phyloP scores from a whole-genome alignment of 2,113 vertebrate genomes.

The Zosterops japonicus region DNA sequence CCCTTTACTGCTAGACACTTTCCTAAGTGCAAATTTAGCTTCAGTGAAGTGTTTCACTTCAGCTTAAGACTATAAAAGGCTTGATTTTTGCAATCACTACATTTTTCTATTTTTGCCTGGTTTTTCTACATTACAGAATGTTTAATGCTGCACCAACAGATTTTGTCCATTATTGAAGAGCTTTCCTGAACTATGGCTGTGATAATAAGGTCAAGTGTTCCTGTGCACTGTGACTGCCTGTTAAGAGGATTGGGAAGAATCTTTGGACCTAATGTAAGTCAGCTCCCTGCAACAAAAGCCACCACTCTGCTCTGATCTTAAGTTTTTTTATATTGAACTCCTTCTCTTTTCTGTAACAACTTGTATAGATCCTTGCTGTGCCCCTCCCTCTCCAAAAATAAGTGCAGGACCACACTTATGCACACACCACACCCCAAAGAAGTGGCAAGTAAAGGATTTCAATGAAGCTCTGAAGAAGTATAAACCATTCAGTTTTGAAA shows the following conservation, averaged over 20 bases:
- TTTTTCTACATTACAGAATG: background rate
- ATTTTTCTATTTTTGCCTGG: background rate
- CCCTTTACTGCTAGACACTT: conserved; percentile 33
- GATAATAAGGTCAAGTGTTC: background rate
- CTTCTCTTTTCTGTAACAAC: background rate
- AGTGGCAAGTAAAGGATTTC: background rate
- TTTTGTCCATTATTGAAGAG: background rate
- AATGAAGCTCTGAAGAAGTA: background rate
- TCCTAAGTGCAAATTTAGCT: background rate
- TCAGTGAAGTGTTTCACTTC: background rate
- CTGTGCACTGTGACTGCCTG: background rate
- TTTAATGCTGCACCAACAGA: background rate
- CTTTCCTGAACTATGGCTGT: background rate
- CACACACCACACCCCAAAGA: background rate
- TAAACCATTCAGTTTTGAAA: background rate
- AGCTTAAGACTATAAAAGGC: background rate
- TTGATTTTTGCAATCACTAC: background rate
- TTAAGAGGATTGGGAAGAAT: background rate
- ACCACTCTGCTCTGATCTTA: background rate
- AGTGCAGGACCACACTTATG: background rate
- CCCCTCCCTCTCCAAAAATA: background rate
- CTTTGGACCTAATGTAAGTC: background rate
- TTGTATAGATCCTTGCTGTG: background rate
- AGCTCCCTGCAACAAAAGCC: background rate
- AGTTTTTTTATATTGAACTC: background rate